These are phyloP conservation scores for Sinhomidia bicolor DNA, from an alignment of 2,888 invertebrate species.

Conservation along the genomic window DNA sequence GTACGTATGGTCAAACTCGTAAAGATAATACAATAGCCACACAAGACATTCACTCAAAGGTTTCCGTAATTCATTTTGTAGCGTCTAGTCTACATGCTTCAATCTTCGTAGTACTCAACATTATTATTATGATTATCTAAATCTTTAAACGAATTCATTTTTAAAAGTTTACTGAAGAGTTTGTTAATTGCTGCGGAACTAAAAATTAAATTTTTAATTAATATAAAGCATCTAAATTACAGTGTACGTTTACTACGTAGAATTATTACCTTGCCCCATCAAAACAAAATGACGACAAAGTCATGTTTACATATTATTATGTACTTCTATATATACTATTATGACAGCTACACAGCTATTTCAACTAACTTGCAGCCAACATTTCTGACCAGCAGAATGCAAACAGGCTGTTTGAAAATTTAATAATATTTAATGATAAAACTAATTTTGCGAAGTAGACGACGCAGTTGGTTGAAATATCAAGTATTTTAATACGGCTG, in stretches of 20 bases:
- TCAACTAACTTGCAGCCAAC: slow-evolving; percentile 21
- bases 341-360: neutral
- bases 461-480: neutral
- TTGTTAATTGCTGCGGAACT: slow-evolving; percentile 8
- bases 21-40: neutral
- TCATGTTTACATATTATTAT: too few species aligned
- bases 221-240: neutral
- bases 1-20: slow-evolving; percentile 1
- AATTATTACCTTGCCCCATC: slow-evolving; percentile 23
- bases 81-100: neutral
- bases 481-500: neutral
- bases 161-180: neutral
- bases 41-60: neutral
- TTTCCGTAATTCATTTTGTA: neutral
- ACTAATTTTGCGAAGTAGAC: neutral
- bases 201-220: neutral
- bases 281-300: neutral
- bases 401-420: slow-evolving; percentile 9
- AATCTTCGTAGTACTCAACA: too few species aligned
- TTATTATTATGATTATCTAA: neutral
- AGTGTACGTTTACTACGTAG: neutral
- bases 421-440: neutral
- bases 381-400: slow-evolving; percentile 67
- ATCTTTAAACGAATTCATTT: neutral
- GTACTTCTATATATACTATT: too few species aligned